Evolutionary conservation across 2,888 invertebrate species (phyloP), one percentile per base, ranked within the genome.

Genomic region (Nephrotoma flavescens): DNA sequence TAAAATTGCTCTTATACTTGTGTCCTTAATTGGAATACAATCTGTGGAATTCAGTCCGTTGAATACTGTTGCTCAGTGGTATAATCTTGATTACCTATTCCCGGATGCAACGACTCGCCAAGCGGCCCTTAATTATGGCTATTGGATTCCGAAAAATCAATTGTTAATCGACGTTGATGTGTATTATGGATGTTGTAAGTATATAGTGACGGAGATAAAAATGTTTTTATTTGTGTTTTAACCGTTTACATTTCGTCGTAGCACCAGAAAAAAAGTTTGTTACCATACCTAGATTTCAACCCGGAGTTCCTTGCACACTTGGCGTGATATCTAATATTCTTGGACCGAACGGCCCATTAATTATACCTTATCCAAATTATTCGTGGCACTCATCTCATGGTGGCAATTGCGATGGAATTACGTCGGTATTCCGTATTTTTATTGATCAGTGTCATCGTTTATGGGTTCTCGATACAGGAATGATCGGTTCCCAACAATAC

Each of bases 371-470:
- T 90, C 96, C 96, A 0, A 93, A 92, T 90, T 95, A 95, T 92
- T 90, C 92, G 9, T 94, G 93, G 93, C 94, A 96, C 88, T 92
- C 92, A 42, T 92, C 91, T 88, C 92, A 94, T 87, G 94, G 93
- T 0, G 88, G 87, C 0, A 92, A 94, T 89, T 96, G 96, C 89
- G 92, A 94, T 44, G 93, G 94, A 19, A 92, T 97, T 47, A 95
- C 95, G 0, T 96, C 96, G 0, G 96, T 95, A 1, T 96, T 94
- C 89, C 93, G 97, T 90, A 92, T 95, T 31, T 93, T 94, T 94
- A 92, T 95, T 85, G 95, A 95, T 89, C 91, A 93, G 86, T 95
- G 94, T 88, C 92, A 92, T 0, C 91, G 95, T 86, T 90, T 95
- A 88, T 95, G 95, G 95, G 93, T 95, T 0, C 89, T 95, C 85